Evolutionary conservation across 2,113 vertebrate genomes (phyloP).

Genomic region (Callopanchax toddi): DNA sequence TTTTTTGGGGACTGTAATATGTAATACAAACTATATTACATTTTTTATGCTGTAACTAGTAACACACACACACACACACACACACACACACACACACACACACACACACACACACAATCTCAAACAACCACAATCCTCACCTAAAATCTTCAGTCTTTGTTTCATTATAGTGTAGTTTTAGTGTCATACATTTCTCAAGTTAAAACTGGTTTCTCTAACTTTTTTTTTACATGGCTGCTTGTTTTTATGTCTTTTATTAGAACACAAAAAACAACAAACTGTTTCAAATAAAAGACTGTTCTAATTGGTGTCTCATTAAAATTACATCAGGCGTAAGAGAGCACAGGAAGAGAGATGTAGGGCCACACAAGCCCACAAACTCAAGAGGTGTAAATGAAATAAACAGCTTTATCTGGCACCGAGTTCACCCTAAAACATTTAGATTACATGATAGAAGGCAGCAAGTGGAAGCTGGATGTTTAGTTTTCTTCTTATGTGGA

Average conservation of each 20-base stretch:
- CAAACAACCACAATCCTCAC: neutral
- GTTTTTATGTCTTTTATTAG: neutral
- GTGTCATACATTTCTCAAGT: neutral
- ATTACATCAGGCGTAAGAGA: too few species aligned
- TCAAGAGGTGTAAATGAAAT: neutral
- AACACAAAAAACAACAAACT: neutral
- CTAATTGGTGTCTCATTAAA: neutral
- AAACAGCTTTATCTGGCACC: neutral
- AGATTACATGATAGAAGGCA: neutral
- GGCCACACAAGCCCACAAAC: neutral
- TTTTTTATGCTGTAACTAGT: too few species aligned
- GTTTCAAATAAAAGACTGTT: neutral
- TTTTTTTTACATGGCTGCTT: neutral
- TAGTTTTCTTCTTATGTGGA: neutral
- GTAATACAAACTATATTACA: too few species aligned
- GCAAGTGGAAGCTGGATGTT: neutral
- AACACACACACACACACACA: too few species aligned
- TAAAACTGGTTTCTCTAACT: neutral
- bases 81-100: too few species aligned
- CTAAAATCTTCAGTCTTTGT: neutral
- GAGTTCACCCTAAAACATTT: neutral
- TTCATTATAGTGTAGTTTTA: too few species aligned
- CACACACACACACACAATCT: too few species aligned
- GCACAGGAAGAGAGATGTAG: too few species aligned
- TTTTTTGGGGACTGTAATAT: too few species aligned